phyloP scores from a whole-genome alignment of 2,113 vertebrate species.

The Xyrauchen texanus region DNA sequence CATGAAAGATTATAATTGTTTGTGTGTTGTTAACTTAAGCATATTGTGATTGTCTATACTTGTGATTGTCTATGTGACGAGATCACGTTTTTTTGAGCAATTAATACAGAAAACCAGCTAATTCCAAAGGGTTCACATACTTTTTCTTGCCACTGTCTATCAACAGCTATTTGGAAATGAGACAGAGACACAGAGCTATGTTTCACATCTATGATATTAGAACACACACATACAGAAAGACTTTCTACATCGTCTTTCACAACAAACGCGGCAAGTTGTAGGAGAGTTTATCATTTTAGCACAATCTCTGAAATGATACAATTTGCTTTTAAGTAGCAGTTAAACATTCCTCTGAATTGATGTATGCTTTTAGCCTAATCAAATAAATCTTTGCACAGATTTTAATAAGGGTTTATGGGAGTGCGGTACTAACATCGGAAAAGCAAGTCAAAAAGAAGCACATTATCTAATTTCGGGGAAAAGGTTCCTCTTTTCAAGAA shows the following conservation, averaged over 20 bases:
- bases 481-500: conserved; percentile 22
- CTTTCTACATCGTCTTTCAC: not conserved
- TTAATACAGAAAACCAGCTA: too few species aligned
- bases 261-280: not conserved
- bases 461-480: not conserved
- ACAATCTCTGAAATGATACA: conserved; percentile 20
- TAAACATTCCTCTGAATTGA: conserved; percentile 11
- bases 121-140: too few species aligned
- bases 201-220: conserved; percentile 7
- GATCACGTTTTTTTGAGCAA: too few species aligned
- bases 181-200: too few species aligned
- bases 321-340: conserved; percentile 14
- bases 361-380: conserved; percentile 8
- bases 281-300: not conserved
- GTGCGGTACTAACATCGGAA: not conserved
- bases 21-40: too few species aligned
- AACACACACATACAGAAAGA: not conserved
- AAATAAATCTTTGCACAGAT: not conserved
- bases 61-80: too few species aligned
- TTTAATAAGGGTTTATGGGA: not conserved
- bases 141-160: too few species aligned
- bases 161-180: too few species aligned
- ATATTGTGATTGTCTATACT: too few species aligned
- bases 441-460: conserved; percentile 9
- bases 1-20: too few species aligned